These are phyloP conservation scores for Marronus borbonicus DNA, from an alignment of 2,888 invertebrate genomes.

Conservation along the genomic window DNA sequence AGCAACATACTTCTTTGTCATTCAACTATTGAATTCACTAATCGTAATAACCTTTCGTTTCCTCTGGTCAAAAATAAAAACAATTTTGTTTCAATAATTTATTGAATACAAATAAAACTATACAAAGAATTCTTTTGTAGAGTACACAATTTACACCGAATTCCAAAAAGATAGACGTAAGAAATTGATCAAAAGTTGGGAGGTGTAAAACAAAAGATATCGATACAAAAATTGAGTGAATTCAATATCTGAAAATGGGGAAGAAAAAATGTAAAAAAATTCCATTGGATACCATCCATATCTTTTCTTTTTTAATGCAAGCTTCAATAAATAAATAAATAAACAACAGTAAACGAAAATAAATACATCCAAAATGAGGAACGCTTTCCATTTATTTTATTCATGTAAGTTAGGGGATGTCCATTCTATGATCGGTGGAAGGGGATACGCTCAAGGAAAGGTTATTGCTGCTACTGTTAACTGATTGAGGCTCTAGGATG, in stretches of 20 bases:
- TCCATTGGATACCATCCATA: slow-evolving; percentile 15
- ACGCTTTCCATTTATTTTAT: neutral
- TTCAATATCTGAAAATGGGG: slow-evolving; percentile 51
- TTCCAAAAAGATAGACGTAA: no score
- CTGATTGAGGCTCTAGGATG: slow-evolving; percentile 56
- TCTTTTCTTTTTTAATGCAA: neutral
- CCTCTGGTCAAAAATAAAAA: slow-evolving; percentile 38
- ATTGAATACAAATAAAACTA: neutral
- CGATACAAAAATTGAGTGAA: slow-evolving; percentile 34
- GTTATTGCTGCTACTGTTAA: slow-evolving; percentile 45
- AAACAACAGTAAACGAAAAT: slow-evolving; percentile 23
- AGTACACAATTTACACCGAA: no score
- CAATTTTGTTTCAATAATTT: slow-evolving; percentile 2
- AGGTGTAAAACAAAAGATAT: no score
- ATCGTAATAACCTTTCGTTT: slow-evolving; percentile 9
- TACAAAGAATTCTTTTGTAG: neutral
- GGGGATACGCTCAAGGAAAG: slow-evolving; percentile 40
- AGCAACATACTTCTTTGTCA: no score
- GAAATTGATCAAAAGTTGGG: no score
- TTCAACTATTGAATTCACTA: no score
- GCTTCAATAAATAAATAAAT: neutral
- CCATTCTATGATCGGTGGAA: slow-evolving; percentile 39
- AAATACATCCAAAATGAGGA: neutral
- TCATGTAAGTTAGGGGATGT: slow-evolving; percentile 22
- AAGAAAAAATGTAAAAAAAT: slow-evolving; percentile 15